Base-by-base conservation (phyloP, 2,113 vertebrate genomes). In the Epinephelus lanceolatus region DNA sequence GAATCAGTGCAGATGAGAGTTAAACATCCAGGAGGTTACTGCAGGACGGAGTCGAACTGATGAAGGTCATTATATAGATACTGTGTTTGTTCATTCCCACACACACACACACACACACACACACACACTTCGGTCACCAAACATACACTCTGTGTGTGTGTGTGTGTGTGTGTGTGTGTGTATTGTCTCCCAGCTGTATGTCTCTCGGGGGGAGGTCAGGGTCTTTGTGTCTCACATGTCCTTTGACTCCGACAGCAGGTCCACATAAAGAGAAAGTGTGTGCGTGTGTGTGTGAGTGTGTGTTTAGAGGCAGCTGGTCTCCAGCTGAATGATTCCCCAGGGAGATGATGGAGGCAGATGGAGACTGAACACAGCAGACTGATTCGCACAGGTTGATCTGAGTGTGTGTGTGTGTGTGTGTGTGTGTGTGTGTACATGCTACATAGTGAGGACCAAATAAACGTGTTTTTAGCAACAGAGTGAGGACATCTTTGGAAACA, bases 221-320 rank as follows among this genome's bases (percentile, higher is more conserved):
- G 37, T 71, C 71, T 45, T 84, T 85, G 77, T 76, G 7, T 63
- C 17, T 47, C 21, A 5, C 11, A 18, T 1, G 69, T n/a, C 78
- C 78, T 71, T 42, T 81, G 78, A 81, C 69, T 49, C 40, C 6
- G 3, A 70, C 78, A 81, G 63, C 74, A 70, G 81, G 63, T 74
- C 51, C 55, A 30, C 23, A 60, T 14, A 72, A 47, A 78, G 63
- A 63, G 6, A 37, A 37, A 37, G 33, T 45, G 65, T 51, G 57
- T 49, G 71, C 21, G 56, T 42, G 47, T 33, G 57, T 75, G 63
- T 59, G 57, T 55, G 75, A 66, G 65, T 49, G 47, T 23, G 76
- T n/a, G 62, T 27, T 7, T 37, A 10, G 42, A 2, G 49, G 10
- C 71, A 80, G 80, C 80, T 80, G 87, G 65, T 76, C 57, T 66